These are phyloP conservation scores for Aplysia californica DNA, from an alignment of 1,140 invertebrate genomes.

Conservation along the genomic window DNA sequence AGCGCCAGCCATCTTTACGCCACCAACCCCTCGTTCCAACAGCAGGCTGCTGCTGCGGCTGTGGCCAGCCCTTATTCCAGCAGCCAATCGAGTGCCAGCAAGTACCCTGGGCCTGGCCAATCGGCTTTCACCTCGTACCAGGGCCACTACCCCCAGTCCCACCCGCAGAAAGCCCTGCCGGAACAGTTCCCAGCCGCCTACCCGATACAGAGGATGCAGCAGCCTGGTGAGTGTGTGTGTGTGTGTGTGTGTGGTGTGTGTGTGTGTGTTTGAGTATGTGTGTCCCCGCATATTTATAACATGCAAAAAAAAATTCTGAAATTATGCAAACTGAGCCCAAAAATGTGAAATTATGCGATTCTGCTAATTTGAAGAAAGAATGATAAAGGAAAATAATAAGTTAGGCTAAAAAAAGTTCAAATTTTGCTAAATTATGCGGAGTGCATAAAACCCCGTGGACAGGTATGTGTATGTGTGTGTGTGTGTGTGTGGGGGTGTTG, in stretches of 20 bases:
- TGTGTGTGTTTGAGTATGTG: too few relatives aligned
- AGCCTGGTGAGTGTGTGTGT: slow-evolving; percentile 54
- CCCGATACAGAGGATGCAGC: slow-evolving; percentile 53
- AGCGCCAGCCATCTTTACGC: slow-evolving; percentile 11
- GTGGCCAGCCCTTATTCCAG: slow-evolving; percentile 36
- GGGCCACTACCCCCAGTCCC: slow-evolving; percentile 53
- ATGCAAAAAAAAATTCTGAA: too few relatives aligned
- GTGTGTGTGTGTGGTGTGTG: too few relatives aligned
- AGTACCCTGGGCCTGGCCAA: slow-evolving; percentile 47
- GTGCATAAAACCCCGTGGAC: too few relatives aligned
- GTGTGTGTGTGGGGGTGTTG: too few relatives aligned
- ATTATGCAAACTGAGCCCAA: too few relatives aligned
- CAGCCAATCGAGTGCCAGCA: slow-evolving; percentile 50
- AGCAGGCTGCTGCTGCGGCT: slow-evolving; percentile 22
- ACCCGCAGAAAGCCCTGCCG: slow-evolving; percentile 44
- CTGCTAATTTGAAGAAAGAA: too few relatives aligned
- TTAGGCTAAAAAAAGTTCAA: too few relatives aligned
- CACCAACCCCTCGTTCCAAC: slow-evolving; percentile 6
- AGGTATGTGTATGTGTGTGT: background rate
- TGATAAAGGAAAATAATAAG: too few relatives aligned
- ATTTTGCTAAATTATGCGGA: too few relatives aligned
- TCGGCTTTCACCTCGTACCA: slow-evolving; percentile 63
- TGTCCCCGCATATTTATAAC: too few relatives aligned
- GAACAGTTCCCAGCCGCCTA: slow-evolving; percentile 44
- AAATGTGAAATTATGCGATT: too few relatives aligned